phyloP scores from a whole-genome alignment of 2,888 invertebrate genomes.

The Lottia scabra region DNA sequence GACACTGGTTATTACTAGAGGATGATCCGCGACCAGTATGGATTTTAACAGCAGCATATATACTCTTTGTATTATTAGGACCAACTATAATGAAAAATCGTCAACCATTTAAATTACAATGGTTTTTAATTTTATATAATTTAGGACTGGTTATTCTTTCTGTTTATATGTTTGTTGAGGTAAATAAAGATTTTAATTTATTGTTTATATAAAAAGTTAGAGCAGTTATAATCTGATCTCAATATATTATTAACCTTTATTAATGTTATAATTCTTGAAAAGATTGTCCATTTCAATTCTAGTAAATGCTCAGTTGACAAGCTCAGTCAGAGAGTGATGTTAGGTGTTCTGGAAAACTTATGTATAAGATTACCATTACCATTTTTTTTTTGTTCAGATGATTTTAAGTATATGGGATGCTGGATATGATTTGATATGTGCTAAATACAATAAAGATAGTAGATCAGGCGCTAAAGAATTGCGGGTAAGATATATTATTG shows the following conservation, averaged over 20 bases:
- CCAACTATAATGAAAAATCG: slow-evolving; percentile 85
- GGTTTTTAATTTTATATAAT: slow-evolving; percentile 86
- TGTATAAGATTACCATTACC: no score
- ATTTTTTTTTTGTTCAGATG: slow-evolving; percentile 49
- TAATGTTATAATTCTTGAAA: no score
- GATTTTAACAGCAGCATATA: slow-evolving; percentile 56
- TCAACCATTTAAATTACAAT: slow-evolving; percentile 81
- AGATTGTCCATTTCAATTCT: no score
- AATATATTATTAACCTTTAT: no score
- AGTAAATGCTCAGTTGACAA: no score
- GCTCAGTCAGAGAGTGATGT: neutral
- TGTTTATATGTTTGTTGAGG: slow-evolving; percentile 85
- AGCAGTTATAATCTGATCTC: no score
- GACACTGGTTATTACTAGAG: slow-evolving; percentile 60
- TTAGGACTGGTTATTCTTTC: slow-evolving; percentile 85
- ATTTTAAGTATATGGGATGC: slow-evolving; percentile 54
- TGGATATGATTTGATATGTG: slow-evolving; percentile 59
- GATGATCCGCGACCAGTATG: slow-evolving; percentile 62
- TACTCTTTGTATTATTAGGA: slow-evolving; percentile 77
- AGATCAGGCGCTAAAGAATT: slow-evolving; percentile 56
- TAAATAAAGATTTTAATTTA: no score
- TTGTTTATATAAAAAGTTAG: no score
- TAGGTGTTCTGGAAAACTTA: neutral
- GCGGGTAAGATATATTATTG: slow-evolving; percentile 46
- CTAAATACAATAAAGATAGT: slow-evolving; percentile 54